Percentiles rank a stretch among this genome's conserved stretches.
Evolutionary conservation across 2,113 vertebrate species (phyloP).

Genomic region (Mormyrus lacerda): DNA sequence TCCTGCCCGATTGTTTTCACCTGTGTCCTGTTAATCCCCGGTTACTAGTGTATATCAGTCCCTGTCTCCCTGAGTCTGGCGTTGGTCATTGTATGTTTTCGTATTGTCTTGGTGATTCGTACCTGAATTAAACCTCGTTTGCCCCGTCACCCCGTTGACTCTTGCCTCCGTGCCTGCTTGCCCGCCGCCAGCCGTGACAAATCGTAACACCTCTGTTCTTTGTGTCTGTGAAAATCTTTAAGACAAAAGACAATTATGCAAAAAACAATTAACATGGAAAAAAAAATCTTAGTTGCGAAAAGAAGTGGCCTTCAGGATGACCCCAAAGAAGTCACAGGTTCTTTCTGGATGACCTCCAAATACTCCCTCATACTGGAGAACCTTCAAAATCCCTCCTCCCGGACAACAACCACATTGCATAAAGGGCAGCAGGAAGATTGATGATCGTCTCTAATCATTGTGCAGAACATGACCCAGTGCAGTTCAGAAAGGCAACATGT

Average conservation of each 20-base stretch:
- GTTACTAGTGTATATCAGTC: no score
- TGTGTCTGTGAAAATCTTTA: neutral
- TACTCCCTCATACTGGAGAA: neutral
- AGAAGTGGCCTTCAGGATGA: neutral
- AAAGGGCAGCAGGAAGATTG: neutral
- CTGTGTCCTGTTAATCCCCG: no score
- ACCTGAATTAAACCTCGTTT: no score
- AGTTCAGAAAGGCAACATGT: neutral
- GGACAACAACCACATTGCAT: neutral
- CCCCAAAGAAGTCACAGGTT: neutral
- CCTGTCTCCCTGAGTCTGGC: no score
- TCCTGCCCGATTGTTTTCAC: no score
- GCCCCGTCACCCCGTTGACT: no score
- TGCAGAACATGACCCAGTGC: neutral
- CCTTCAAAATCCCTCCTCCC: neutral
- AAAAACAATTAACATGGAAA: neutral
- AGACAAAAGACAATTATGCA: neutral
- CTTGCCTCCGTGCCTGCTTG: no score
- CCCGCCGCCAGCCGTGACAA: no score
- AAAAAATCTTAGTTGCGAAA: neutral
- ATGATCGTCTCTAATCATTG: neutral
- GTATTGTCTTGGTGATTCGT: no score
- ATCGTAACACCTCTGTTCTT: neutral
- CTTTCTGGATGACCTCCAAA: neutral
- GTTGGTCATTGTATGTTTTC: no score